Base-by-base conservation (phyloP, 2,888 invertebrate genomes). In the Imbricaverruca yamaguchii region DNA sequence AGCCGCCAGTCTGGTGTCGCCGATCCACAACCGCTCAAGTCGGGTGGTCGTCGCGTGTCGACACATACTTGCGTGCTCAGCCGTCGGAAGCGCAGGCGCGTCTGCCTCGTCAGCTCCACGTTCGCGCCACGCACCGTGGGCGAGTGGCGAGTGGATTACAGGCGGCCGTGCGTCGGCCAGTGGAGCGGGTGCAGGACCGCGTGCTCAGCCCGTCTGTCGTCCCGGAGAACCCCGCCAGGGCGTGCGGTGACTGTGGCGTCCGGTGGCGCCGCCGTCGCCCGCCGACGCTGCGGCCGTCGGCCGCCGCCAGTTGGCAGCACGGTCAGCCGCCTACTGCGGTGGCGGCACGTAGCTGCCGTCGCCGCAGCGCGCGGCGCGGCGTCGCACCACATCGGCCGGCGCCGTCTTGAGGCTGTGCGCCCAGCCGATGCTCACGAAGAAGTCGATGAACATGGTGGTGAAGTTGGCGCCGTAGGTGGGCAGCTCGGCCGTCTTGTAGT, bases 401-500 rank as follows among this genome's bases (percentile, higher is more conserved):
- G 94, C 94, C 0, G 92, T 92, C 87, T 95, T 95, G 85, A 95
- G 87, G 87, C 96, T 94, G 86, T 94, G 95, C 0, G 94, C 95
- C 92, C 92, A 93, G 25, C 96, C 96, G 84, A 96, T 89, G 86
- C 91, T 91, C 15, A 94, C 92, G 88, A 93, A 93, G 85, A 93
- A 90, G 86, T 95, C 93, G 84, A 95, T 93, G 86, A 94, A 92
- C 21, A 89, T 88, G 0, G 93, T 92, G 0, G 94, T 93, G 85
- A 92, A 88, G 87, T 95, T 95, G 39, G 92, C 87, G 82, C 83
- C 85, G 86, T 87, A 80, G 84, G 80, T 25, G 57, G 79, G 89
- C 87, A 91, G 91, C 87, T 96, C 96, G 12, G 94, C 92, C 57
- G 96, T 93, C 86, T 94, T 93, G 90, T 96, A 96, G 87, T 96